phyloP scores from a whole-genome alignment of 2,113 vertebrate species.

The Lepisosteus osseus region DNA sequence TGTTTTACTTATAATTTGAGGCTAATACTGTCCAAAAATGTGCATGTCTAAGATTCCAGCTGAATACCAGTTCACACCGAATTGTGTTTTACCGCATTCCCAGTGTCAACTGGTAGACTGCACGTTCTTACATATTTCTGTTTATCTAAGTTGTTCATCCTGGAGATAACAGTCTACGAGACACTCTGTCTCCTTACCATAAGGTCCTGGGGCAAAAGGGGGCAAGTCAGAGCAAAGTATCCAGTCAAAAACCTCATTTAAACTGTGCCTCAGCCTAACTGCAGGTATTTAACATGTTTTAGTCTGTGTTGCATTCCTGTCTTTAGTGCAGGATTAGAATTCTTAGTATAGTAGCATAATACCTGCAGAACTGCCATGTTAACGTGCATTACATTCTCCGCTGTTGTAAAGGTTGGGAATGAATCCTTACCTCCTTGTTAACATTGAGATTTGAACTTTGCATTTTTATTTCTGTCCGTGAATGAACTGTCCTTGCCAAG shows the following conservation, averaged over 20 bases:
- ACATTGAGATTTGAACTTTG: no score
- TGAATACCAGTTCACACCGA: no score
- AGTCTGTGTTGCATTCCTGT: neutral
- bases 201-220: slow-evolving; percentile 5
- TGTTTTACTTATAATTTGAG: no score
- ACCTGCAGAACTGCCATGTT: neutral
- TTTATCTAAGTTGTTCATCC: slow-evolving; percentile 10
- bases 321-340: neutral
- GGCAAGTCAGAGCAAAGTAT: neutral
- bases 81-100: no score
- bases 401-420: neutral
- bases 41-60: no score
- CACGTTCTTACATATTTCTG: neutral
- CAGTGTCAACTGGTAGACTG: no score
- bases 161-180: slow-evolving; percentile 4
- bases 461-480: no score
- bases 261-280: neutral
- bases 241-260: neutral
- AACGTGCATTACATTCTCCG: neutral
- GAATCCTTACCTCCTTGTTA: neutral
- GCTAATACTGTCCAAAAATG: no score
- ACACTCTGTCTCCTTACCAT: neutral
- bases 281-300: neutral
- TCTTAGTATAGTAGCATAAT: no score
- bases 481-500: no score